phyloP scores from a whole-genome alignment of 2,797 vertebrate genomes.

The Otolemur crassicaudatus region DNA sequence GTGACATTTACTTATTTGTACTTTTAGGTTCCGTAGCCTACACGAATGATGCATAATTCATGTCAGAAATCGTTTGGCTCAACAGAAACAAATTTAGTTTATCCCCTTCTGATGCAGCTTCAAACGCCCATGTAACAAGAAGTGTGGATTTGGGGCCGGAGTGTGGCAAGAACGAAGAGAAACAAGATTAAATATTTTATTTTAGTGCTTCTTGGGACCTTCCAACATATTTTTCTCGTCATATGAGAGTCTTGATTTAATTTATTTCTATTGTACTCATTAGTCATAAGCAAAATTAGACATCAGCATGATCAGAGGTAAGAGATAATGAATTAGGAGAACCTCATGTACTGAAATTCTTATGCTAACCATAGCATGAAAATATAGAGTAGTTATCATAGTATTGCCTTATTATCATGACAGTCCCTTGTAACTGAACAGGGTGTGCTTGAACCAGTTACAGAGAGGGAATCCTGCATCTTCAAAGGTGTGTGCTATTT shows the following conservation, averaged over 20 bases:
- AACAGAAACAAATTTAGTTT: slow-evolving; percentile 75
- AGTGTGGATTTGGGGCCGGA: accelerated
- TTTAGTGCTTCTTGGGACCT: background rate
- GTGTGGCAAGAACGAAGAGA: too few species aligned
- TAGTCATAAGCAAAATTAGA: background rate
- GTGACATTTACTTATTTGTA: slow-evolving; percentile 82
- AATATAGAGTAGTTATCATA: too few species aligned
- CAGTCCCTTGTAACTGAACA: background rate
- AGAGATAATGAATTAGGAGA: background rate
- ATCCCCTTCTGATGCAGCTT: slow-evolving; percentile 6
- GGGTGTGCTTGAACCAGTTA: too few species aligned
- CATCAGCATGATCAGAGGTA: background rate
- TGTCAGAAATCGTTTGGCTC: slow-evolving; percentile 77
- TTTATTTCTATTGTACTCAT: background rate
- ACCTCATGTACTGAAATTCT: background rate
- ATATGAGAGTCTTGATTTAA: background rate
- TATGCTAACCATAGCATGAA: background rate
- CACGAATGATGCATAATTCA: slow-evolving; percentile 72
- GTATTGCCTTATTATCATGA: accelerated
- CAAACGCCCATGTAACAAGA: background rate
- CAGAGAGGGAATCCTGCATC: background rate
- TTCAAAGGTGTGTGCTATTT: background rate
- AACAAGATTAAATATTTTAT: too few species aligned
- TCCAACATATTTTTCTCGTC: background rate
- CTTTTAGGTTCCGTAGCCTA: slow-evolving; percentile 71